Conservation (phyloP, 2,888 invertebrate genomes). For the Fragum fragum region DNA sequence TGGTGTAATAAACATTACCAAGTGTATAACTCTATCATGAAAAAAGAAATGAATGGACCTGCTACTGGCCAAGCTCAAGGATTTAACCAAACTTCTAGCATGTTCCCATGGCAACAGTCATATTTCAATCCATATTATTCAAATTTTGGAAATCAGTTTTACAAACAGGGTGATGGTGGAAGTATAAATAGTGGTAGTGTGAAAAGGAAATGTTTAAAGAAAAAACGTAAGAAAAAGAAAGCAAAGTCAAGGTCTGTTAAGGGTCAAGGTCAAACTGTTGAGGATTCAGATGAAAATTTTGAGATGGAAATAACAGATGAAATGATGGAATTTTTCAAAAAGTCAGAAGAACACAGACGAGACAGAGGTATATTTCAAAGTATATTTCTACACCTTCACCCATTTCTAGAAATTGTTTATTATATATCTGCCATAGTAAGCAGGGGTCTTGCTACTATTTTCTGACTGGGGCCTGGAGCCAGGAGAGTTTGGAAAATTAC, state of each 20-base stretch:
- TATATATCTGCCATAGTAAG: too few relatives aligned
- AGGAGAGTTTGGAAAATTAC: too few relatives aligned
- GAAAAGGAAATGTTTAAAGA: background rate
- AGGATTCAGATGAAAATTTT: slow-evolving; percentile 80
- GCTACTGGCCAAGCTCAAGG: background rate
- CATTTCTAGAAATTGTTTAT: too few relatives aligned
- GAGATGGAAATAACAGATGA: slow-evolving; percentile 90
- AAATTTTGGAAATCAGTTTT: background rate
- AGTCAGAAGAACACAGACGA: slow-evolving; percentile 89
- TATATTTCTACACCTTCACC: too few relatives aligned
- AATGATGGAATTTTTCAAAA: slow-evolving; percentile 89
- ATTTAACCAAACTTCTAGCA: background rate
- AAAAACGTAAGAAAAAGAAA: slow-evolving; percentile 24
- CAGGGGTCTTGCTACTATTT: too few relatives aligned
- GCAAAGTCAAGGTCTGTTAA: slow-evolving; percentile 24
- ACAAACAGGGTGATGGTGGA: background rate
- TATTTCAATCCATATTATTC: slow-evolving; percentile 21
- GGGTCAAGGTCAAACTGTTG: slow-evolving; percentile 24
- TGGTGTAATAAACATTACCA: slow-evolving; percentile 79
- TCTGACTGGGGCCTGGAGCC: too few relatives aligned
- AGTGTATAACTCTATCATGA: slow-evolving; percentile 59
- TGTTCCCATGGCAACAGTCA: slow-evolving; percentile 35
- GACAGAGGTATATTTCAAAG: slow-evolving; percentile 86
- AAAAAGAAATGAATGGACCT: background rate
- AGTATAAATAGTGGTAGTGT: background rate